Evolutionary conservation across 1,140 invertebrate species (phyloP).

Genomic region (Scaptodrosophila lebanonensis): DNA sequence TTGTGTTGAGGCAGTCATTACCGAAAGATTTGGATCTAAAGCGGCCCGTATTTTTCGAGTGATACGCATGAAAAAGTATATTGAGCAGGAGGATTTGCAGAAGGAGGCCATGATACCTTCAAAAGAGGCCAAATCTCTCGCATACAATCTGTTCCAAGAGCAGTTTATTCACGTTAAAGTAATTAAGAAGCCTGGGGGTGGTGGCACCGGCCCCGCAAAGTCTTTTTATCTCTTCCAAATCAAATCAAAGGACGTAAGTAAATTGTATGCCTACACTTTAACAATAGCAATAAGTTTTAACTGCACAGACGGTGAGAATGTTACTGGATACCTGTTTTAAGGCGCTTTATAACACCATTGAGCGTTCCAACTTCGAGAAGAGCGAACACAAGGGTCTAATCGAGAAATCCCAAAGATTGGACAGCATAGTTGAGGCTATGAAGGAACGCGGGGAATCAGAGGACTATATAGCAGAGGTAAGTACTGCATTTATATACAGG

Average conservation of each 20-base stretch:
- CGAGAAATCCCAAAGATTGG: conserved; percentile 90
- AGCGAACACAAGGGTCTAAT: conserved; percentile 85
- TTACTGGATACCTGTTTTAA: conserved; percentile 87
- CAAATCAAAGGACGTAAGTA: conserved; percentile 78
- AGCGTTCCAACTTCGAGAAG: conserved; percentile 81
- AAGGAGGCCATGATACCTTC: conserved; percentile 91
- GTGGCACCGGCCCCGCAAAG: conserved; percentile 80
- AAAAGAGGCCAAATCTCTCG: conserved; percentile 91
- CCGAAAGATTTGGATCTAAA: conserved; percentile 90
- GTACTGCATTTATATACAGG: not conserved
- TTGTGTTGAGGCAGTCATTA: conserved; percentile 86
- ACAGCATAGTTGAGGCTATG: conserved; percentile 87
- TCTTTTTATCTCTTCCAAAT: conserved; percentile 86
- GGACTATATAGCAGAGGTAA: conserved; percentile 86
- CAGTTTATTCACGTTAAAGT: conserved; percentile 83
- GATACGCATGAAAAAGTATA: conserved; percentile 85
- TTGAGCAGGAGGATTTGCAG: conserved; percentile 93
- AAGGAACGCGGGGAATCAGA: conserved; percentile 85
- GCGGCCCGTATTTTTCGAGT: conserved; percentile 91
- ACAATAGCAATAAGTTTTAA: conserved; percentile 2
- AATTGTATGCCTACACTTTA: not conserved
- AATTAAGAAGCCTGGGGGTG: conserved; percentile 77
- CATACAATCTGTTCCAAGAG: conserved; percentile 88
- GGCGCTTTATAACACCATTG: conserved; percentile 84
- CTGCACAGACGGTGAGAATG: conserved; percentile 82